These are phyloP conservation scores for Caenorhabditis inopinata DNA, from an alignment of 1,140 invertebrate genomes.

Conservation along the genomic window DNA sequence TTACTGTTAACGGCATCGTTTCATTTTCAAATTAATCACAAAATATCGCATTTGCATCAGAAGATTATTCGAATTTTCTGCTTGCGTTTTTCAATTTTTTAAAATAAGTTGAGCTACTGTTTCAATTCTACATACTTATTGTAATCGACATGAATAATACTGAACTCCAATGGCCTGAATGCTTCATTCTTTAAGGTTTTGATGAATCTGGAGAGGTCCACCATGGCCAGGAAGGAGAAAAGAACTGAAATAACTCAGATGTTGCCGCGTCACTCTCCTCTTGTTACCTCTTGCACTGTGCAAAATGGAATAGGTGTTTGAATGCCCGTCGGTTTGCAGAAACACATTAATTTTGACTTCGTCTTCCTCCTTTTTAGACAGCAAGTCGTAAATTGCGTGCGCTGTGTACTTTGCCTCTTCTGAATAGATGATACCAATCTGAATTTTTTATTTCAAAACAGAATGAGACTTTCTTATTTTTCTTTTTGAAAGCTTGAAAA, in stretches of 20 bases:
- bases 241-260: background rate
- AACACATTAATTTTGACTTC: slow-evolving; percentile 5
- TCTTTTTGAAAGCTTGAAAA: too few relatives aligned
- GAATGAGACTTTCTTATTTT: too few relatives aligned
- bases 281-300: background rate
- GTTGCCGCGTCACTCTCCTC: background rate
- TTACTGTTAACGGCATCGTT: too few relatives aligned
- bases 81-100: too few relatives aligned
- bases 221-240: background rate
- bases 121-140: background rate
- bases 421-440: slow-evolving; percentile 5
- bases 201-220: background rate
- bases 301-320: background rate
- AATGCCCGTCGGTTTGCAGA: background rate
- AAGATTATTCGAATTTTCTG: too few relatives aligned
- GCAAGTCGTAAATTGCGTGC: slow-evolving; percentile 26
- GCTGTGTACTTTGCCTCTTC: slow-evolving; percentile 10
- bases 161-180: background rate
- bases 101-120: too few relatives aligned
- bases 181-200: slow-evolving; percentile 1
- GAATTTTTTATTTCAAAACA: background rate
- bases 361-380: background rate
- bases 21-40: too few relatives aligned
- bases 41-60: too few relatives aligned
- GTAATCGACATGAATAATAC: background rate